These are phyloP conservation scores for Cinclus cinclus DNA, from an alignment of 2,113 vertebrate species.

Conservation along the genomic window DNA sequence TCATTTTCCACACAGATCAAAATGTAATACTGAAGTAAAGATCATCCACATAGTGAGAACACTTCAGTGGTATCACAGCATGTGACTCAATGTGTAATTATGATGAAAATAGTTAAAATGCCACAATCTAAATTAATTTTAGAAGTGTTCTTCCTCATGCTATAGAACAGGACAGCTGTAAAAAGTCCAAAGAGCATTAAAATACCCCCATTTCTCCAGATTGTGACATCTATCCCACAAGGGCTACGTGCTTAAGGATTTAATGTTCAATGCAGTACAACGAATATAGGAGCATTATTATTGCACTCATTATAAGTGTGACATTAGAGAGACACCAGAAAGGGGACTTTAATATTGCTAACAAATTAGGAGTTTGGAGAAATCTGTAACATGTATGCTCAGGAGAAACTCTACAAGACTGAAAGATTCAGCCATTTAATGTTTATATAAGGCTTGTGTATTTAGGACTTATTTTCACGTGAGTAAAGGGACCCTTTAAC, in stretches of 20 bases:
- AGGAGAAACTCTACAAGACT: background rate
- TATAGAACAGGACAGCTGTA: background rate
- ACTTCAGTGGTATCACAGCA: background rate
- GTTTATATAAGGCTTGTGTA: background rate
- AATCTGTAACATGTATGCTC: background rate
- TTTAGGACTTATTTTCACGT: background rate
- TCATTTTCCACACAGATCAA: background rate
- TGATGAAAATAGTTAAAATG: background rate
- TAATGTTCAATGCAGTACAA: background rate
- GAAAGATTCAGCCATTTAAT: background rate
- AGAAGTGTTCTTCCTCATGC: background rate
- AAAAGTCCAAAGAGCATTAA: background rate
- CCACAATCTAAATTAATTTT: background rate
- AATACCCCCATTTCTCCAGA: fast-evolving
- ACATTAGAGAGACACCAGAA: background rate
- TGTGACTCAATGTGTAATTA: background rate
- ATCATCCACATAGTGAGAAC: background rate
- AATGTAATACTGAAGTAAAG: background rate
- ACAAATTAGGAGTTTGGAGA: background rate
- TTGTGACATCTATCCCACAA: background rate
- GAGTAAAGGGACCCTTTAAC: background rate
- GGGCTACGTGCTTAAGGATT: background rate
- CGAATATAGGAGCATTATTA: background rate
- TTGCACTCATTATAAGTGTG: background rate
- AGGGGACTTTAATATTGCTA: background rate